These are phyloP conservation scores for Henricia sp. DNA, from an alignment of 53 echinoderm and acorn worm species.

Conservation along the genomic window DNA sequence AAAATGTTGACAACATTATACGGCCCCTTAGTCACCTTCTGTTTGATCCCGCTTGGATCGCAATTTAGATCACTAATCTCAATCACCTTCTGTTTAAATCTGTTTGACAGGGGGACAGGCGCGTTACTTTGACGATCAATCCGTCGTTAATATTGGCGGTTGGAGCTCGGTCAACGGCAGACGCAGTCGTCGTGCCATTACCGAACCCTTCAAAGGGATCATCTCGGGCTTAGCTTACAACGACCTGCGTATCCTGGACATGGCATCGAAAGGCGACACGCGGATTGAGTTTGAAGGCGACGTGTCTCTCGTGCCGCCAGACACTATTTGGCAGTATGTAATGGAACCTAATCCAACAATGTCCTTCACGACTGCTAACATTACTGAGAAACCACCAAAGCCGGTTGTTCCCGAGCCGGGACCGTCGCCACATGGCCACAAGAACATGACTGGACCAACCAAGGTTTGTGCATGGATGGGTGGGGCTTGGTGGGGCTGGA, in stretches of 20 bases:
- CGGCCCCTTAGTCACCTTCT: too few relatives aligned
- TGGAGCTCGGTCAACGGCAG: slow-evolving; percentile 34
- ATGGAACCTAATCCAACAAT: slow-evolving; percentile 46
- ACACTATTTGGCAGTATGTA: slow-evolving; percentile 48
- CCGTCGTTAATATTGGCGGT: slow-evolving; percentile 79
- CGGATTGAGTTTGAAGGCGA: slow-evolving; percentile 75
- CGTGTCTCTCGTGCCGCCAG: slow-evolving; percentile 38
- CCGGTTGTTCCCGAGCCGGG: slow-evolving; percentile 27
- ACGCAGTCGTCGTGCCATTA: slow-evolving; percentile 49
- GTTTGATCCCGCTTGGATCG: too few relatives aligned
- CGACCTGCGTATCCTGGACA: slow-evolving; percentile 78
- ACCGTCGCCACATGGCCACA: slow-evolving; percentile 39
- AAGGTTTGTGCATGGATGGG: too few relatives aligned
- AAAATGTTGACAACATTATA: too few relatives aligned
- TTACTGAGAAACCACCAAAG: background rate
- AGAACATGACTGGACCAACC: slow-evolving; percentile 47
- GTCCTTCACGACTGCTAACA: slow-evolving; percentile 32
- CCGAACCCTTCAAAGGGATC: slow-evolving; percentile 66
- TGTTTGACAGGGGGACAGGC: slow-evolving; percentile 73
- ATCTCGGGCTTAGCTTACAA: slow-evolving; percentile 85
- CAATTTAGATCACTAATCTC: too few relatives aligned
- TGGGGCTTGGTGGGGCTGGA: too few relatives aligned
- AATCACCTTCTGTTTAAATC: too few relatives aligned
- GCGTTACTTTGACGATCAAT: slow-evolving; percentile 83
- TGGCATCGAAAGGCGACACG: slow-evolving; percentile 67